Evolutionary conservation across 2,888 invertebrate genomes (phyloP), one percentile per base, ranked within the genome.

Genomic region (Oegoconia quadripuncta): DNA sequence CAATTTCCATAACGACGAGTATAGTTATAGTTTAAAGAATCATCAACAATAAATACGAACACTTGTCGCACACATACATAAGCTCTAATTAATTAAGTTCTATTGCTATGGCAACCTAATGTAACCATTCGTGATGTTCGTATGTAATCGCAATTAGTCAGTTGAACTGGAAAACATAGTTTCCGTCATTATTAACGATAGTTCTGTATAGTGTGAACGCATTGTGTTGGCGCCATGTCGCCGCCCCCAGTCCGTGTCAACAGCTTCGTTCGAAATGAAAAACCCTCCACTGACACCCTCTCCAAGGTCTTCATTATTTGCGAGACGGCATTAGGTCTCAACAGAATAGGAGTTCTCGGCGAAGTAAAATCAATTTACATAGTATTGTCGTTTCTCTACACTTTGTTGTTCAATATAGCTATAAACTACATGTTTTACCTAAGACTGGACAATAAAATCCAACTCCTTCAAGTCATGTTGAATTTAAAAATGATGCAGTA

Each of bases 221-320:
- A 27, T 5, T 13, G 13, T n/a, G n/a, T n/a, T n/a, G 13, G 7
- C 13, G 13, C 12, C 27, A 27, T 27, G 75, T 44, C 65, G 60
- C 57, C 61, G 29, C 62, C 61, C 6, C 44, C 52, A 3, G 59
- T 67, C 25, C 63, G 55, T 20, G 58, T 71, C 12, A 74, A 77
- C 34, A 67, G 67, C n/a, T 71, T 65, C 33, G 42, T 74, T 7
- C 43, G 52, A 35, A 47, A 47, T 29, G 46, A 53, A 4, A 59
- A 57, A 37, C 46, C 42, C 1, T 56, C 54, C 27, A 46, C 73
- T 15, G 76, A 77, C 39, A 33, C 40, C 9, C 44, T 74, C 38
- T 68, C 76, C 0, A 71, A 68, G 41, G 41, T 61, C 1, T 70
- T 65, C 29, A 55, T 74, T 8, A 29, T 59, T 17, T 37, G 42